Conservation (phyloP, 2,113 vertebrate species). For the Felis chaus region DNA sequence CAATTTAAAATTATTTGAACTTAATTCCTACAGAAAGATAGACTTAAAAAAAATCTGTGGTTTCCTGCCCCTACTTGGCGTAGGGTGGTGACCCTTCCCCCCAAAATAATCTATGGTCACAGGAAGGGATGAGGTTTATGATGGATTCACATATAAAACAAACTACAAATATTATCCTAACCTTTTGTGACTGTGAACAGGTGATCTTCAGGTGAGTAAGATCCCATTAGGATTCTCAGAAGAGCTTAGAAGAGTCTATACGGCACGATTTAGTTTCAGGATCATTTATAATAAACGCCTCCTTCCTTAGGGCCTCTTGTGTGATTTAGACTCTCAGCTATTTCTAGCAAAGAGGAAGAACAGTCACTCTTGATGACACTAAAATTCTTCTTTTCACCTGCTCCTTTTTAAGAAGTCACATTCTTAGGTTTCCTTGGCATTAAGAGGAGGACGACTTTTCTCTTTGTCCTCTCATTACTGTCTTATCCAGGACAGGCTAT, state of each 20-base stretch:
- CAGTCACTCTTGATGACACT: constrained; percentile 8
- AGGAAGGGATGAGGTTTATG: background rate
- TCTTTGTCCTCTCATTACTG: constrained; percentile 53
- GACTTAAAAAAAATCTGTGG: background rate
- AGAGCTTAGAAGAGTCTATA: background rate
- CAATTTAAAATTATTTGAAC: background rate
- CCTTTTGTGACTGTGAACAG: background rate
- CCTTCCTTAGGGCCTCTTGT: background rate
- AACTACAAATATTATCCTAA: background rate
- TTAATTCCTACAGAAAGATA: background rate
- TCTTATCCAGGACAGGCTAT: constrained; percentile 36
- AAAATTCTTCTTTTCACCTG: constrained; percentile 13
- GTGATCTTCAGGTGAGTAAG: background rate
- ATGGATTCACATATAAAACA: background rate
- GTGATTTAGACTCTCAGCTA: constrained; percentile 12
- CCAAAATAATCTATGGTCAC: background rate
- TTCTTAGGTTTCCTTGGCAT: constrained; percentile 21
- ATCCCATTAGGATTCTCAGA: background rate
- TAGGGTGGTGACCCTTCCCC: fast-evolving
- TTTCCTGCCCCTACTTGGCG: background rate
- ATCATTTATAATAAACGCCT: background rate
- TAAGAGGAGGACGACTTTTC: constrained; percentile 19
- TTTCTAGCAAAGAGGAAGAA: constrained; percentile 44
- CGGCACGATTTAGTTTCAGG: background rate
- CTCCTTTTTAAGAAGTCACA: constrained; percentile 13